Base-by-base conservation (phyloP, 2,797 vertebrate genomes). In the Amblyraja radiata region DNA sequence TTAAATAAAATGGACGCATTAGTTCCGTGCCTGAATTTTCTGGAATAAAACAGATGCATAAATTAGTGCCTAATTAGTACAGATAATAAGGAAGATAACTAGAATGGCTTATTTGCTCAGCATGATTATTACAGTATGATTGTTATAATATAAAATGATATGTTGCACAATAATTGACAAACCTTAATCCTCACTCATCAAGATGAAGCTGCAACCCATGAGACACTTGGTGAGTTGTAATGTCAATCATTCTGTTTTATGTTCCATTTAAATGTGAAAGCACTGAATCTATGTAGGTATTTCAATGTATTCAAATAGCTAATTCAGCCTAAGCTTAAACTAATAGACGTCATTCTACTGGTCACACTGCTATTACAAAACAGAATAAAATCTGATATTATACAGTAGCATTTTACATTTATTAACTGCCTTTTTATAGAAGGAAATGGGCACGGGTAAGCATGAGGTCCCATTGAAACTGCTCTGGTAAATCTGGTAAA, bases 1-100 rank as follows among this genome's bases (percentile, higher is more conserved):
- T 92, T 92, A 92, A 92, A 92, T 92, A 92, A 92, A 92, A 92
- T 92, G 73, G 90, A 73, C 73, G 68, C 90, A 92, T 92, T 92
- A 92, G 90, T 92, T 92, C 90, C 90, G 1, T 76, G 90, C 90
- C 23, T 91, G 90, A 92, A 92, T 74, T 92, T 76, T 76, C 90
- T 92, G 71, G 90, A 76, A 92, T 73, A 71, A 39, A 92, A 92
- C 90, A 92, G 90, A 92, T 92, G 90, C 90, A 92, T 39, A 92
- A 92, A 92, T 92, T 92, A 92, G 90, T 76, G 90, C 68, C 71
- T 92, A 92, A 92, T 92, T 92, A 92, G 90, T 92, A 92, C 71
- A 92, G 90, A 92, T 92, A 92, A 71, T 76, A 28, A 71, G 90
- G 25, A 92, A 74, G 90, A 91, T 91, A 91, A 91, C 90, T 91